phyloP scores from a whole-genome alignment of 2,113 vertebrate genomes.

The Myotis davidii region DNA sequence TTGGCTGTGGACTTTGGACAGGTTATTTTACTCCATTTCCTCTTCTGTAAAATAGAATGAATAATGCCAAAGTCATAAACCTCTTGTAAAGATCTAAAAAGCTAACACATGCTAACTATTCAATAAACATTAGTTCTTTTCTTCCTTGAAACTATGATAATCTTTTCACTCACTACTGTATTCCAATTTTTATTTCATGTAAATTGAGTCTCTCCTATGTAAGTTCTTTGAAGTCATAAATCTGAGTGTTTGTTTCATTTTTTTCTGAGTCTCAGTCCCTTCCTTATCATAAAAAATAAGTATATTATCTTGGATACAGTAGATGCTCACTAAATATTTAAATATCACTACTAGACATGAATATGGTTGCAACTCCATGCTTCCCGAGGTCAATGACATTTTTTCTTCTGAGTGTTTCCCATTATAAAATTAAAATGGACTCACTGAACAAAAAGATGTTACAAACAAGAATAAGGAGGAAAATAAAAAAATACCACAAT shows the following conservation, averaged over 20 bases:
- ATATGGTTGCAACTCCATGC: not conserved
- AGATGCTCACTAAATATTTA: not conserved
- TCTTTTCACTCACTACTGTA: not conserved
- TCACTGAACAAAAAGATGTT: not conserved
- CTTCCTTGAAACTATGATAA: not conserved
- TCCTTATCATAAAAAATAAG: not conserved
- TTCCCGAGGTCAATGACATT: not conserved
- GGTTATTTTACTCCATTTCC: not conserved
- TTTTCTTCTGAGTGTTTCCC: not conserved
- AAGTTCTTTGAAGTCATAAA: not conserved
- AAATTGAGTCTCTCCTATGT: not conserved
- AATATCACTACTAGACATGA: not conserved
- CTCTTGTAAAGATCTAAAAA: not conserved
- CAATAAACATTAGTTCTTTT: not conserved
- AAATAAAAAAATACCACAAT: not conserved
- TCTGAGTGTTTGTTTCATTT: not conserved
- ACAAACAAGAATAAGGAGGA: not conserved
- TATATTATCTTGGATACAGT: not conserved
- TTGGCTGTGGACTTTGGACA: not conserved
- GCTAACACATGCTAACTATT: not conserved
- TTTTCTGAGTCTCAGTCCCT: not conserved
- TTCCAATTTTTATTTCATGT: constrained; percentile 20
- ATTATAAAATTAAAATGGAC: not conserved
- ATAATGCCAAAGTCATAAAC: not conserved
- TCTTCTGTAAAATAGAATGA: not conserved